phyloP scores from a whole-genome alignment of 2,888 invertebrate genomes.

The Drosophila mayaguana region DNA sequence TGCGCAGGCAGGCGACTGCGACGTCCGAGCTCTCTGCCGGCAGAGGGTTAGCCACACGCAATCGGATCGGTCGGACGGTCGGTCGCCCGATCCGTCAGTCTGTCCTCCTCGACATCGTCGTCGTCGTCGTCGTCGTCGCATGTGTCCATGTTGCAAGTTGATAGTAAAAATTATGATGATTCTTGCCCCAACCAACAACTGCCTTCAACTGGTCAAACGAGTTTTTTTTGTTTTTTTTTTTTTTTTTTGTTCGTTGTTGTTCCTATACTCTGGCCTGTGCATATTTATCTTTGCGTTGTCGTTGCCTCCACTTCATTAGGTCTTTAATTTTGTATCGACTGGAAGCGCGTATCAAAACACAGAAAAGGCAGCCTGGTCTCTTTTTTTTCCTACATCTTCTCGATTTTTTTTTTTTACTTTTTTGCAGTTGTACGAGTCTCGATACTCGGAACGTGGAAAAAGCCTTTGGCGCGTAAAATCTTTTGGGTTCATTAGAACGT shows the following conservation, averaged over 20 bases:
- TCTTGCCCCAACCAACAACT: conserved; percentile 76
- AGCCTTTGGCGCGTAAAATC: conserved; percentile 80
- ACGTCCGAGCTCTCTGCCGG: conserved; percentile 12
- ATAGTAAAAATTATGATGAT: conserved; percentile 82
- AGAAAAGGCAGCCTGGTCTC: conserved; percentile 61
- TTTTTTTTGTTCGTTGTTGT: conserved; percentile 16
- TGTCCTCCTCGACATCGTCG: conserved; percentile 21
- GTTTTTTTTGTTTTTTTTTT: conserved; percentile 43
- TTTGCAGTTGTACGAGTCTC: conserved; percentile 58
- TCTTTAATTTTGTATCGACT: conserved; percentile 79
- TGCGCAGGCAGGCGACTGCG: conserved; percentile 40
- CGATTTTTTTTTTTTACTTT: conserved; percentile 20
- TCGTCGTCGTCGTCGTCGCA: conserved; percentile 53
- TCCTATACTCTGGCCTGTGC: conserved; percentile 56
- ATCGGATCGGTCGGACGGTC: conserved; percentile 52
- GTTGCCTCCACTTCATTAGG: conserved; percentile 80
- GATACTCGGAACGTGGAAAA: conserved; percentile 65
- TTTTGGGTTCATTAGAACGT: conserved; percentile 81
- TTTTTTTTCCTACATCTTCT: conserved; percentile 11
- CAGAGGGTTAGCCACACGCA: conserved; percentile 67
- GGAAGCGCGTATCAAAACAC: conserved; percentile 76
- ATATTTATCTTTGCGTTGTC: conserved; percentile 77
- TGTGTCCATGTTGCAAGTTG: conserved; percentile 81
- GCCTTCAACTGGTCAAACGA: conserved; percentile 72
- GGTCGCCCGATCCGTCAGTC: conserved; percentile 13